Evolutionary conservation across 2,888 invertebrate genomes (phyloP), one percentile per base, ranked within the genome.

Genomic region (Nesidiocoris tenuis): DNA sequence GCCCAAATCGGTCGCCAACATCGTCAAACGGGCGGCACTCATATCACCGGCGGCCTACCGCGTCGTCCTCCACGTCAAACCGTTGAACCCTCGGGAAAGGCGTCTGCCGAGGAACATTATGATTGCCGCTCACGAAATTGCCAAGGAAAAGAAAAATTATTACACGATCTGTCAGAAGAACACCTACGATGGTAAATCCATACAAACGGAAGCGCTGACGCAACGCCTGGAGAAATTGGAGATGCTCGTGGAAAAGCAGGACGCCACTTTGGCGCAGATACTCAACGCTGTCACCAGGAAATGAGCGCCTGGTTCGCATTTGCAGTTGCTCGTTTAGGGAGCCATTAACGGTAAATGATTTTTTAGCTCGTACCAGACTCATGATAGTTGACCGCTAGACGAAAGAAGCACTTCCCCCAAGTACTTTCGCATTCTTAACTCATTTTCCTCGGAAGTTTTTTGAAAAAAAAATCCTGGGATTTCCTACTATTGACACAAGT

Each of bases 31-130:
- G 82, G 91, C 93, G 0, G 91, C 93, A 0, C 83, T 93, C 65
- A 91, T 93, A 0, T 90, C 93, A 0, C 93, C 93, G 0, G 91
- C 92, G 80, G 93, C 93, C 0, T 91, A 93, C 81, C 85, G 93
- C 79, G 93, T 92, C 0, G 93, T 93, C 0, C 83, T 93, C 54
- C 92, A 92, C 80, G 93, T 94, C 0, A 91, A 93, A 82, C 94
- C 93, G 0, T 84, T 93, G 72, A 93, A 93, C 84, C 93, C 93
- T 0, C 88, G 92, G 79, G 93, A 94, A 82, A 92, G 91, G 82
- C 87, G 93, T 61, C 84, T 94, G 61, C 94, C 93, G 0, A 87
- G 89, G 74, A 92, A 93, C 79, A 91, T 94, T 80, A 87, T 94
- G 82, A 89, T 90, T 85, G 89, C 91, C 0, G 93, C 93, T 9